Evolutionary conservation across 2,888 invertebrate genomes (phyloP), one percentile per base, ranked within the genome.

Genomic region (Hyposoter didymator): DNA sequence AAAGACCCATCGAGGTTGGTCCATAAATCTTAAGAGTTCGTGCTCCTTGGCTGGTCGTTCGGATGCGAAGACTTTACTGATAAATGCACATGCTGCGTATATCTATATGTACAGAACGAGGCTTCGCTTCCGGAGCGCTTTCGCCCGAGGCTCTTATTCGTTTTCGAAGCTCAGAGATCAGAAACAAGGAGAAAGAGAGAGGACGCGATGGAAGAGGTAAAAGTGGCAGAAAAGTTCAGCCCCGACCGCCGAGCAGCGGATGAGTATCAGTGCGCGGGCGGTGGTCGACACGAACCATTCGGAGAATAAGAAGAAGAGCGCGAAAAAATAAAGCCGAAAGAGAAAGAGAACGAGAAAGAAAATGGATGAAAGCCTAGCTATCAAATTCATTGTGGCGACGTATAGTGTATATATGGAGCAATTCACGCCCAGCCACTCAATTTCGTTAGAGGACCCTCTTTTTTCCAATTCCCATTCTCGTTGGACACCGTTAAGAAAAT

Each of bases 221-320:
- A 84, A 79, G 84, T 79, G 78, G 74, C 66, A 64, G 69, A 79
- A 84, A 79, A 84, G 84, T 84, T 84, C 35, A 73, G 75, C 73
- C 59, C 49, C 52, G 55, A 72, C 52, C 43, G 72, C 49, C 67
- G 28, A 1, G 1, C 67, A 73, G 49, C 75, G 64, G 62, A 73
- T 75, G 64, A 66, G 62, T 84, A 84, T 76, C 75, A 80, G 78
- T 52, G 39, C 35, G 35, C 35, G 32, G 2, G 32, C 39, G 69
- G 67, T 22, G 74, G 67, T 73, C 67, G 66, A 70, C 74, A 70
- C 75, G 70, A 84, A 73, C 75, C 35, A 12, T 66, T 78, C 19
- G 39, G 79, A 81, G 81, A 76, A 81, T 73, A 35, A 47, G 70
- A 43, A 62, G 17, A 76, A 45, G 64, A 49, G n/a, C 55, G 12